A percentile compares a stretch with the other conserved stretches of the same genome.
These are phyloP conservation scores for Acipenser transmontanus DNA, from an alignment of 2,797 vertebrate species.

Conservation along the genomic window DNA sequence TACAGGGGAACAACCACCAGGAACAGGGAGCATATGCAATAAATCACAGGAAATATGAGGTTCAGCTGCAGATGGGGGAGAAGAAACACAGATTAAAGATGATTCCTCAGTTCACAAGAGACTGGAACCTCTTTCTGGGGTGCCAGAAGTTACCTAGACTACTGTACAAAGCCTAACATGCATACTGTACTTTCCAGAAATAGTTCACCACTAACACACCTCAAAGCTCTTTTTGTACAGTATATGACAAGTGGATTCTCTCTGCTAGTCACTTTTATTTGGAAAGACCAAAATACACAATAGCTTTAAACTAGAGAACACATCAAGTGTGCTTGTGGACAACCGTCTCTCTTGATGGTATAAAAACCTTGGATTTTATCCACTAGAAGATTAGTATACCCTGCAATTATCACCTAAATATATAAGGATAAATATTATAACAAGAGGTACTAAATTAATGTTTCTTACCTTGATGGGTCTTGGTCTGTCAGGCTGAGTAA, in stretches of 20 bases:
- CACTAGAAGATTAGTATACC: no score
- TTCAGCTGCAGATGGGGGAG: constrained; percentile 50
- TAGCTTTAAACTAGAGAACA: background rate
- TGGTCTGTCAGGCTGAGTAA: constrained; percentile 64
- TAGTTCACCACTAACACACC: background rate
- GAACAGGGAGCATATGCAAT: constrained; percentile 72
- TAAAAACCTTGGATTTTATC: background rate
- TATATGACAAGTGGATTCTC: background rate
- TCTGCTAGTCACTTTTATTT: no score
- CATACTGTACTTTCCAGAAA: background rate
- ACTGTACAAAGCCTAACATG: no score
- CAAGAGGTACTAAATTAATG: background rate
- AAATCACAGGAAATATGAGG: constrained; percentile 67
- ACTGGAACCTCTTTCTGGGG: background rate
- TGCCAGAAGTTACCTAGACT: background rate
- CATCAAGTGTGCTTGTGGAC: background rate
- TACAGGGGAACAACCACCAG: constrained; percentile 72
- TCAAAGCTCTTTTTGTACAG: background rate
- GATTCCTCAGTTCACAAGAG: background rate
- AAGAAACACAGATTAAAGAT: constrained; percentile 10
- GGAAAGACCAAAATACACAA: background rate
- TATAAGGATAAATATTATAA: background rate
- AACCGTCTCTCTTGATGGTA: background rate
- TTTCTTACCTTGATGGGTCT: constrained; percentile 66
- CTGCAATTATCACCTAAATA: background rate